Evolutionary conservation across 2,888 invertebrate genomes (phyloP), one percentile per base, ranked within the genome.

Genomic region (Acanthosepion pharaonis): DNA sequence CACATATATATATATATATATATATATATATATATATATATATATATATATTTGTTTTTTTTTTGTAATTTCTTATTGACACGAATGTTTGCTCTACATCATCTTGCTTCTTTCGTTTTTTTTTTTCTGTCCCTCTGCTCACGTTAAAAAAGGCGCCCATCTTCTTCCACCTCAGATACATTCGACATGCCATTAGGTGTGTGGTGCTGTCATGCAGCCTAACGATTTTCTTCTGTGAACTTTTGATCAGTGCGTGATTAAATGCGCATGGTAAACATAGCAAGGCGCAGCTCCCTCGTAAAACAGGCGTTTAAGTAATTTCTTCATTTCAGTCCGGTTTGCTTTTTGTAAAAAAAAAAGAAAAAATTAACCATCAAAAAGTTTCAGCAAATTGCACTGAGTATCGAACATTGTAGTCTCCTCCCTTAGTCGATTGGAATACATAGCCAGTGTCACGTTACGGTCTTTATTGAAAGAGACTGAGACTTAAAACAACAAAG

Each of bases 121-220:
- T 78, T 78, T n/a, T 78, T n/a, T n/a, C n/a, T 28, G 78, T n/a
- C 23, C n/a, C n/a, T n/a, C 15, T 78, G n/a, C n/a, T n/a, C 78
- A 78, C 78, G n/a, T 78, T n/a, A 9, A 9, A 78, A 78, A 78
- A 78, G n/a, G 78, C 78, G 78, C 78, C n/a, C n/a, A n/a, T n/a
- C n/a, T 78, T 33, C 78, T 78, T n/a, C n/a, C n/a, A n/a, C n/a
- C 9, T 78, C 78, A 78, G 78, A 78, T 78, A 78, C n/a, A n/a
- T 78, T 78, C n/a, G 78, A 78, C 78, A 78, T 78, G 78, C 78
- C 78, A 78, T 78, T 78, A 78, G 78, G 78, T 78, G 78, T 78
- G 78, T 78, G n/a, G 78, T n/a, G 78, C 78, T 78, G 78, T 78
- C n/a, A 78, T 78, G 78, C n/a, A 78, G n/a, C n/a, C n/a, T n/a